A percentile compares a stretch with the other conserved stretches of the same genome.
Evolutionary conservation across 1,140 invertebrate genomes (phyloP).

Genomic region (Kradibia gibbosae): DNA sequence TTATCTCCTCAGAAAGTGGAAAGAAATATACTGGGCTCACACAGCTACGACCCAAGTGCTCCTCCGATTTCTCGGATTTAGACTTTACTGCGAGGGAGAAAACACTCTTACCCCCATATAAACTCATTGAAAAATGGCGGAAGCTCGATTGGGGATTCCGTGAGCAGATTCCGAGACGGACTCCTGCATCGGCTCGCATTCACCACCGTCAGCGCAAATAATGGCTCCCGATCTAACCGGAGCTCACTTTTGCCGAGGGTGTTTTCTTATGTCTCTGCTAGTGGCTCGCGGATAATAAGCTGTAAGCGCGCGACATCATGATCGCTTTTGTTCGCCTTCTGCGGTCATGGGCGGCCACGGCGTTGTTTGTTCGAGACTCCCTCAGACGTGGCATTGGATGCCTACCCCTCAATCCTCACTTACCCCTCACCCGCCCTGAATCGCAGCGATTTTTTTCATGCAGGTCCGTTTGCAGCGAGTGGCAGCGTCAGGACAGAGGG

Average conservation of each 20-base stretch:
- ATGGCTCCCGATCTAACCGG: too few species aligned
- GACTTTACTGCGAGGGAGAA: neutral
- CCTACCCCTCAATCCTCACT: too few species aligned
- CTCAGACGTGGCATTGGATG: neutral
- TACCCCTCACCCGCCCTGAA: too few species aligned
- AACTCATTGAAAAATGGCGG: too few species aligned
- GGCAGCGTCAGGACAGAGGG: neutral
- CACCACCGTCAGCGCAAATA: too few species aligned
- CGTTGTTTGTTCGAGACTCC: constrained; percentile 18
- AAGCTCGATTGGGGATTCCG: too few species aligned
- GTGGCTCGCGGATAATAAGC: constrained; percentile 19
- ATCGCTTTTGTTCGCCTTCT: neutral
- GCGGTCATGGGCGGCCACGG: neutral
- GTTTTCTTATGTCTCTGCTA: constrained; percentile 7
- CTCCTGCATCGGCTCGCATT: neutral
- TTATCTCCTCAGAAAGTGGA: too few species aligned
- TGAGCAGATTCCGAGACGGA: too few species aligned
- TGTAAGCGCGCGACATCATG: constrained; percentile 10
- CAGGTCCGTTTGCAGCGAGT: too few species aligned
- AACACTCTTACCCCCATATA: neutral
- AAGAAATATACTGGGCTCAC: too few species aligned
- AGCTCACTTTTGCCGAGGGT: neutral
- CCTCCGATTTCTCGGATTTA: neutral
- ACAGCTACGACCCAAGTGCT: too few species aligned
- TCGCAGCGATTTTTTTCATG: too few species aligned